Conservation (phyloP, 2,888 invertebrate species). For the Ornithoptera priamus region DNA sequence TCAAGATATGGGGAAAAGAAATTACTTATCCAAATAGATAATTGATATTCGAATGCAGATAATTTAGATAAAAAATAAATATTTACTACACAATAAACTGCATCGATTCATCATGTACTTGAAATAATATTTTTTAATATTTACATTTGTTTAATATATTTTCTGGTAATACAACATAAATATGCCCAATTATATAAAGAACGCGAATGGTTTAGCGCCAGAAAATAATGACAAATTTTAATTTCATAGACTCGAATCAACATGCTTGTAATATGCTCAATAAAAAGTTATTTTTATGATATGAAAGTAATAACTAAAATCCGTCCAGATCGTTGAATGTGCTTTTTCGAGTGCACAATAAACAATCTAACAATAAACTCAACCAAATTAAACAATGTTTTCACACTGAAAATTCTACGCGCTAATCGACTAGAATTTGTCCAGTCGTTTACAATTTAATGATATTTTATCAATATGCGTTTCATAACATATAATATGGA, state of each 20-base stretch:
- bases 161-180: not conserved
- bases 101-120: not conserved
- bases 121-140: not conserved
- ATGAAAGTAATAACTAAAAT: constrained; percentile 54
- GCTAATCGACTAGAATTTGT: constrained; percentile 51
- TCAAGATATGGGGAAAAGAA: too few relatives aligned
- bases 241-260: not conserved
- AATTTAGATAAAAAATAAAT: not conserved
- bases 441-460: constrained; percentile 65
- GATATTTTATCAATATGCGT: constrained; percentile 65
- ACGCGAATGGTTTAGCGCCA: not conserved
- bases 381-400: constrained; percentile 50
- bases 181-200: not conserved
- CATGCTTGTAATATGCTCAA: not conserved
- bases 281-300: constrained; percentile 15
- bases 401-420: constrained; percentile 51
- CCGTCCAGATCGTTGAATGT: constrained; percentile 76
- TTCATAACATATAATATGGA: constrained; percentile 58
- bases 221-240: constrained; percentile 1
- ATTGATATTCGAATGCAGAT: not conserved
- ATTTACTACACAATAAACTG: too few relatives aligned
- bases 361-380: constrained; percentile 29
- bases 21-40: too few relatives aligned
- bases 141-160: not conserved
- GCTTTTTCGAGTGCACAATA: constrained; percentile 45